Conservation (phyloP, 2,113 vertebrate genomes). For the Chroicocephalus ridibundus region DNA sequence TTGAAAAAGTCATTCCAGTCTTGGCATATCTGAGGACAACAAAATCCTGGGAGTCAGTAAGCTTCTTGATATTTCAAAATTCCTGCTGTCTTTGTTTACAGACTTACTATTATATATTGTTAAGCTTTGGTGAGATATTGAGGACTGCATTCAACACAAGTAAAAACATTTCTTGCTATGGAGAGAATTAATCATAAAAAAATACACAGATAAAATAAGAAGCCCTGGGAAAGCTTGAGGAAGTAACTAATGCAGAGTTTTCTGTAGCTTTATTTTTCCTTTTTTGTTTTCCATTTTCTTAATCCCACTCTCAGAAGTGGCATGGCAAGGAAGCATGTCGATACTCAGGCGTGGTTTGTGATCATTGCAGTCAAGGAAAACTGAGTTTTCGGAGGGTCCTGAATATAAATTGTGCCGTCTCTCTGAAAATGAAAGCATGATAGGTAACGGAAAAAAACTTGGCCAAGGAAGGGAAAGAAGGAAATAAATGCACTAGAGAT, state of each 20-base stretch:
- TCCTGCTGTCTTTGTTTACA: constrained; percentile 34
- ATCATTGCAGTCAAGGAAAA: not conserved
- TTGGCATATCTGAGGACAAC: not conserved
- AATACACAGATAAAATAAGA: not conserved
- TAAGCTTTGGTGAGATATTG: not conserved
- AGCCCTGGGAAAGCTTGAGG: not conserved
- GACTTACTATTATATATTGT: not conserved
- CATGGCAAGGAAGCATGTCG: not conserved
- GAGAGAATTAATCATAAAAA: constrained; percentile 11
- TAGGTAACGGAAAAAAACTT: not conserved
- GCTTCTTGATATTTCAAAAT: constrained; percentile 1
- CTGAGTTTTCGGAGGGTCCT: not conserved
- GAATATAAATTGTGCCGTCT: not conserved
- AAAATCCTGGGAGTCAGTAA: not conserved
- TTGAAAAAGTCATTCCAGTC: not conserved
- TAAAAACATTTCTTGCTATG: not conserved
- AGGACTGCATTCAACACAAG: not conserved
- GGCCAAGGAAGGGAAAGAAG: not conserved
- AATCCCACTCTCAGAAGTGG: not conserved
- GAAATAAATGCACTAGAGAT: not conserved
- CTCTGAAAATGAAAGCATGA: not conserved
- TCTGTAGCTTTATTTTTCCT: not conserved
- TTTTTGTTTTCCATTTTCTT: not conserved
- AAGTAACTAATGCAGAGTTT: not conserved
- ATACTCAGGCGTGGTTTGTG: not conserved